phyloP scores from a whole-genome alignment of 2,797 vertebrate species.

The Sciurus carolinensis region DNA sequence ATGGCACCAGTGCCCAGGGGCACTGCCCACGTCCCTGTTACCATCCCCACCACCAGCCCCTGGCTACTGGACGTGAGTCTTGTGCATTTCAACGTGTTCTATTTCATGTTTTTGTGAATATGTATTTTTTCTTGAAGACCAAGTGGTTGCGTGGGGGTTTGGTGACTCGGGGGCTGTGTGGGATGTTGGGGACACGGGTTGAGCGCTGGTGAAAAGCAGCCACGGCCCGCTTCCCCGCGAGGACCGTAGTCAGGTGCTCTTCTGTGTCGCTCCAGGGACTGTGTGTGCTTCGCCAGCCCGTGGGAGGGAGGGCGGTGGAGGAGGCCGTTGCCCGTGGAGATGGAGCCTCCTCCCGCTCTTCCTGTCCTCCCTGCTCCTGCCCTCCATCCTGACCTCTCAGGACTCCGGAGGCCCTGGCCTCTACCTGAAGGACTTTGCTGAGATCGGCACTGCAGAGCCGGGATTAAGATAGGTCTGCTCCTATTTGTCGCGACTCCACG shows the following conservation, averaged over 20 bases:
- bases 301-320: neutral
- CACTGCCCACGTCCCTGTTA: neutral
- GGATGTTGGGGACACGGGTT: neutral
- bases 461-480: neutral
- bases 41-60: neutral
- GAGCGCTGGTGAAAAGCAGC: neutral
- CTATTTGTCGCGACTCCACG: neutral
- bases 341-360: neutral
- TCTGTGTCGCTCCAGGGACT: neutral
- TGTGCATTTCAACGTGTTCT: neutral
- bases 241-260: too few species aligned
- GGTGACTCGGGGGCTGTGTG: neutral
- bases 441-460: neutral
- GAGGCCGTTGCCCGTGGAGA: neutral
- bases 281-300: neutral
- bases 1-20: too few species aligned
- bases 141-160: neutral
- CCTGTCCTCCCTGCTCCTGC: neutral
- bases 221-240: neutral
- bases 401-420: neutral
- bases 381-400: neutral
- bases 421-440: neutral
- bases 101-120: neutral
- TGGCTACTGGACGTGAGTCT: neutral
- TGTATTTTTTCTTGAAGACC: neutral